A percentile compares a stretch with the other conserved stretches of the same genome.
These are phyloP conservation scores for Oreochromis niloticus DNA, from an alignment of 2,113 vertebrate species.

Conservation along the genomic window DNA sequence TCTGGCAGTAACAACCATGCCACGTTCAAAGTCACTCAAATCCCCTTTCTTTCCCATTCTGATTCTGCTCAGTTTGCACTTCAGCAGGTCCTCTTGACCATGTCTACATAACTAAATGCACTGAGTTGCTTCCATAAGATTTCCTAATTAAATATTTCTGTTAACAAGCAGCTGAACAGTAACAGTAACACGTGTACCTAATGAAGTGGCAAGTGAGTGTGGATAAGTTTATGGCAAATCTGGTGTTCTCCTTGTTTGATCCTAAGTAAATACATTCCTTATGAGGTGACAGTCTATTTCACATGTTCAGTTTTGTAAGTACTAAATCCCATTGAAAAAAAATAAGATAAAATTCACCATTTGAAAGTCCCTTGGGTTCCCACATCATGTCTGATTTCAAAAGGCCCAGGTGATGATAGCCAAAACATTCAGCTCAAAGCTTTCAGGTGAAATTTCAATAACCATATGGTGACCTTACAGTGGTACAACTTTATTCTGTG, in stretches of 20 bases:
- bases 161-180: not conserved
- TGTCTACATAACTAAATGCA: not conserved
- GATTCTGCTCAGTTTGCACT: not conserved
- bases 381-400: not conserved
- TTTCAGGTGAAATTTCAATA: not conserved
- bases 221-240: not conserved
- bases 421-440: not conserved
- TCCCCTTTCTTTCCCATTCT: not conserved
- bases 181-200: not conserved
- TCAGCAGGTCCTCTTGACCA: not conserved
- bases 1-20: not conserved
- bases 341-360: not conserved
- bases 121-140: not conserved
- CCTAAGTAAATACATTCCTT: not conserved
- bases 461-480: not conserved
- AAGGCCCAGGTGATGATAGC: not conserved
- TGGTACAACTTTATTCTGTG: not conserved
- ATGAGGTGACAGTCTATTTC: not conserved
- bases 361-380: not conserved
- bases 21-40: not conserved
- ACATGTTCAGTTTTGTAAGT: not conserved
- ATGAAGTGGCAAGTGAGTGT: not conserved
- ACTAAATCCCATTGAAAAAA: not conserved
- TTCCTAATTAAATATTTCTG: not conserved
- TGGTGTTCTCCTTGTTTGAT: not conserved